These are phyloP conservation scores for Drosophila bocki DNA, from an alignment of 1,140 invertebrate species.

Conservation along the genomic window DNA sequence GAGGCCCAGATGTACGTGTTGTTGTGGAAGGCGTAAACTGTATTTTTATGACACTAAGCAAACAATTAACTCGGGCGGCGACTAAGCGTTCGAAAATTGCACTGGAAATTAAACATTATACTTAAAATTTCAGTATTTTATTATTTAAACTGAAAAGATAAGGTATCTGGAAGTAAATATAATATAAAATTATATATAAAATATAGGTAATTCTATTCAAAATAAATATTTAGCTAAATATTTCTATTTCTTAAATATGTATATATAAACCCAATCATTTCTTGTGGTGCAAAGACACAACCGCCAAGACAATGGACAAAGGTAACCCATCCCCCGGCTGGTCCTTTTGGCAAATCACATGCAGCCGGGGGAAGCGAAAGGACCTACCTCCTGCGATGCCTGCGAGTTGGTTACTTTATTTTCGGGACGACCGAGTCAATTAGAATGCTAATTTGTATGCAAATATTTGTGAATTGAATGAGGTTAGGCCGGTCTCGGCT, in stretches of 20 bases:
- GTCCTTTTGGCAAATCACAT: constrained; percentile 30
- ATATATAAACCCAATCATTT: neutral
- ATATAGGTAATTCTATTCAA: neutral
- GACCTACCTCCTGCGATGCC: constrained; percentile 4
- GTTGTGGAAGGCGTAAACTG: constrained; percentile 76
- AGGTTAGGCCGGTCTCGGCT: constrained; percentile 7
- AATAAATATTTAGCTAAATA: too few species aligned
- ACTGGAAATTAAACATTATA: neutral
- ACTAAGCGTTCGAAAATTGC: constrained; percentile 19
- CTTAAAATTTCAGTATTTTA: neutral
- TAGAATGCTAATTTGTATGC: constrained; percentile 82
- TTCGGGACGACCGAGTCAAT: constrained; percentile 72
- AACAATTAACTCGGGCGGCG: constrained; percentile 68
- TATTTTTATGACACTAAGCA: constrained; percentile 80
- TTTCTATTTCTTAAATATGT: too few species aligned
- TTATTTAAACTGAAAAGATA: too few species aligned
- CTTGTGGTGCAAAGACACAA: neutral
- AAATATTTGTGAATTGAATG: constrained; percentile 73
- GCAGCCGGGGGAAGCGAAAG: constrained; percentile 5
- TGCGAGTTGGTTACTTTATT: constrained; percentile 57
- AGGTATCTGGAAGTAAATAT: neutral
- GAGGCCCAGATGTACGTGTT: constrained; percentile 52
- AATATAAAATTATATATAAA: too few species aligned
- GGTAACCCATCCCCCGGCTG: constrained; percentile 8
- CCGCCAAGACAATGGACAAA: constrained; percentile 61